phyloP scores from a whole-genome alignment of 2,113 vertebrate species.

The Pampusana beccarii region DNA sequence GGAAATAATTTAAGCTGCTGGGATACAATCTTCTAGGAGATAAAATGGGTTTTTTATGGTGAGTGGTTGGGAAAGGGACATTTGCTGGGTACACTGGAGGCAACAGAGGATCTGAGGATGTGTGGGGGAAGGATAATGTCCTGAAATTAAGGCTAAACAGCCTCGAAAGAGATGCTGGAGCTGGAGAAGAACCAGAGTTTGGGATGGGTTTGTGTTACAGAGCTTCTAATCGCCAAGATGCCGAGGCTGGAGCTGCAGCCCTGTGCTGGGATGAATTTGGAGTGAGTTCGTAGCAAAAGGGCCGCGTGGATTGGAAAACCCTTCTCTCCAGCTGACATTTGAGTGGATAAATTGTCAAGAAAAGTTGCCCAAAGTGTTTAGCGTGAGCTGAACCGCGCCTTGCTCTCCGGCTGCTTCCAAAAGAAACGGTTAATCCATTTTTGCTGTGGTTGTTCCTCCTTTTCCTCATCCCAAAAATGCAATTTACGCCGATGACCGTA shows the following conservation, averaged over 20 bases:
- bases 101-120: not conserved
- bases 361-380: not conserved
- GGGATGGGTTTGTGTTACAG: not conserved
- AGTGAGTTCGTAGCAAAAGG: too few species aligned
- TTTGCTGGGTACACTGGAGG: not conserved
- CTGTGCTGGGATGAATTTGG: rapidly evolving
- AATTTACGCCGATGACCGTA: not conserved
- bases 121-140: not conserved
- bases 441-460: not conserved
- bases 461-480: not conserved
- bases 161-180: not conserved
- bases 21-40: not conserved
- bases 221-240: not conserved
- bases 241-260: not conserved
- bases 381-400: not conserved
- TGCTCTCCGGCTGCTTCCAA: not conserved
- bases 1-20: not conserved
- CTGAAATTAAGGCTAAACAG: not conserved
- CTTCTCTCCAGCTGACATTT: not conserved
- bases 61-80: not conserved
- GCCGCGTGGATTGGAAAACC: rapidly evolving
- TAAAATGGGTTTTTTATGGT: not conserved
- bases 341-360: not conserved
- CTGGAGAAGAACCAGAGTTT: not conserved
- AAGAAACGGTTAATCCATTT: not conserved